phyloP scores from a whole-genome alignment of 2,113 vertebrate genomes.

The Tetrao urogallus region DNA sequence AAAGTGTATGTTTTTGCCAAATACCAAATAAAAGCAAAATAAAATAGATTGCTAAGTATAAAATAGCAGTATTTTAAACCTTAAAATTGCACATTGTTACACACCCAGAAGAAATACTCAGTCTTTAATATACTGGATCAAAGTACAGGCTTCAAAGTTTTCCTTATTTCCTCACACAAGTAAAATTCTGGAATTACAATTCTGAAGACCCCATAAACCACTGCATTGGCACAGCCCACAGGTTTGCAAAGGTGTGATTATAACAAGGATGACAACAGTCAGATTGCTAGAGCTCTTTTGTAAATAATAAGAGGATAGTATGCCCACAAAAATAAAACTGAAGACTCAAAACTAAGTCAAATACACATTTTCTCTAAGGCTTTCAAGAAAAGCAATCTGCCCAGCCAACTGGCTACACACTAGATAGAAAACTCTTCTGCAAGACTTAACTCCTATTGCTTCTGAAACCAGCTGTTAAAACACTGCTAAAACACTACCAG shows the following conservation, averaged over 20 bases:
- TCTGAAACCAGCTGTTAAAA: background rate
- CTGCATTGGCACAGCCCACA: background rate
- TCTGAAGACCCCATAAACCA: background rate
- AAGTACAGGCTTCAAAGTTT: background rate
- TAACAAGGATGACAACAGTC: background rate
- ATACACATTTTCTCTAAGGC: background rate
- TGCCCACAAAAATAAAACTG: background rate
- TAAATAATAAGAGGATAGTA: background rate
- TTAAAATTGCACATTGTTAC: background rate
- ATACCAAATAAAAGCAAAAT: background rate
- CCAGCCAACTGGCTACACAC: background rate
- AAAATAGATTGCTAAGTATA: background rate
- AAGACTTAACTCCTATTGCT: background rate
- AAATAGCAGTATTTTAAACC: background rate
- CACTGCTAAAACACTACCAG: background rate
- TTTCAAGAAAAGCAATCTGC: background rate
- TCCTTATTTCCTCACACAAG: background rate
- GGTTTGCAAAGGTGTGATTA: background rate
- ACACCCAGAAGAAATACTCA: background rate
- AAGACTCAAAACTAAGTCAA: background rate
- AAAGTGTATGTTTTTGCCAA: background rate
- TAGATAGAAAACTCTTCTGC: background rate
- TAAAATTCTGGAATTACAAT: background rate
- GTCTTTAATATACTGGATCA: background rate
- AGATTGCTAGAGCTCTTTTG: background rate